phyloP scores from a whole-genome alignment of 2,888 invertebrate genomes.

The Yponomeuta plumbellus region DNA sequence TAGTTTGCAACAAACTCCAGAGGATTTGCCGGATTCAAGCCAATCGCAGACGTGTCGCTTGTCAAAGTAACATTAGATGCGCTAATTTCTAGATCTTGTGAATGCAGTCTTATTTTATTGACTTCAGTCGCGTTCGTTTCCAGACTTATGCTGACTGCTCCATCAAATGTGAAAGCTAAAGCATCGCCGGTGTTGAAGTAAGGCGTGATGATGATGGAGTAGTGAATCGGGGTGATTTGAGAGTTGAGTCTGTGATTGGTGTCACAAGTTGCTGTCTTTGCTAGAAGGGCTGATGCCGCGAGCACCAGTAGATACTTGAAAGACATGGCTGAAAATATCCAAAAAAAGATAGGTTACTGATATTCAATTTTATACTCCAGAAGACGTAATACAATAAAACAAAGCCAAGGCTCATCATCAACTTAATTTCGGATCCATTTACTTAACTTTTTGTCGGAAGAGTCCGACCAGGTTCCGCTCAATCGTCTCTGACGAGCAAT shows the following conservation, averaged over 20 bases:
- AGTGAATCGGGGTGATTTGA: conserved; percentile 66
- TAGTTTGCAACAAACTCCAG: conserved; percentile 51
- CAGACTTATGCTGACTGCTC: conserved; percentile 60
- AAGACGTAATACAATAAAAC: too few relatives aligned
- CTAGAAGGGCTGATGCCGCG: conserved; percentile 22
- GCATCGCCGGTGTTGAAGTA: conserved; percentile 61
- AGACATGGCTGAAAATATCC: conserved; percentile 48
- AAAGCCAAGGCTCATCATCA: too few relatives aligned
- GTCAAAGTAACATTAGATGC: conserved; percentile 38
- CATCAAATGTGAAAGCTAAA: conserved; percentile 63
- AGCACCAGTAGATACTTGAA: conserved; percentile 27
- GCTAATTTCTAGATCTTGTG: conserved; percentile 48
- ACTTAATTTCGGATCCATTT: too few relatives aligned
- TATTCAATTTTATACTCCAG: too few relatives aligned
- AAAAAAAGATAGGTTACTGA: not conserved
- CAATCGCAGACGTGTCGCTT: conserved; percentile 31
- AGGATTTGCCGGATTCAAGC: conserved; percentile 35
- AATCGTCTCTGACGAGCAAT: too few relatives aligned
- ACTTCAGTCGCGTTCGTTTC: conserved; percentile 35
- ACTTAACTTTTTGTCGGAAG: too few relatives aligned
- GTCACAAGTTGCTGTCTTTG: conserved; percentile 34
- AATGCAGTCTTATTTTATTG: conserved; percentile 58
- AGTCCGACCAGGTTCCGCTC: too few relatives aligned
- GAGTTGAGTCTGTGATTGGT: conserved; percentile 56
- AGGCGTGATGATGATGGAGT: conserved; percentile 71